Conservation (phyloP, 2,888 invertebrate species). For the Platycheirus rosarum region DNA sequence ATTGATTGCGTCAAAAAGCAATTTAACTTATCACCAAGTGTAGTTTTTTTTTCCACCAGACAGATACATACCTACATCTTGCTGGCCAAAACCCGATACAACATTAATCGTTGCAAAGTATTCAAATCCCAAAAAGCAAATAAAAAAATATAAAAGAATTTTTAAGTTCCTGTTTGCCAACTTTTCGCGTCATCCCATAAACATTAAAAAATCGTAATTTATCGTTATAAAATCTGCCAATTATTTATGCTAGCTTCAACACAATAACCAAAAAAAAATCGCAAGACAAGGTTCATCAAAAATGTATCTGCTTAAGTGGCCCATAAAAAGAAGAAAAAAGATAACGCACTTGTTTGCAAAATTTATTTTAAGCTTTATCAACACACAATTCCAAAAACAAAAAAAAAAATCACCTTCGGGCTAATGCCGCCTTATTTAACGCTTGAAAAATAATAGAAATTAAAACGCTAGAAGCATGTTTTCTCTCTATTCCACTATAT, state of each 20-base stretch:
- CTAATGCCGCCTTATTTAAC: slow-evolving; percentile 17
- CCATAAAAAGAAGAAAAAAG: not conserved
- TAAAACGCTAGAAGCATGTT: not conserved
- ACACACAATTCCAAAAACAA: not conserved
- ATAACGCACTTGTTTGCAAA: slow-evolving; percentile 30
- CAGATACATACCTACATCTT: too few species aligned
- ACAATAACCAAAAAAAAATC: not conserved
- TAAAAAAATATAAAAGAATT: too few species aligned
- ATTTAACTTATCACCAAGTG: too few species aligned
- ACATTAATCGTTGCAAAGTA: too few species aligned
- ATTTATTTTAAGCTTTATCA: not conserved
- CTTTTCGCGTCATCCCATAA: not conserved
- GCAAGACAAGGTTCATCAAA: not conserved
- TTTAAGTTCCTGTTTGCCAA: not conserved
- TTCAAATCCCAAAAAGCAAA: too few species aligned
- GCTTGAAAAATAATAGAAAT: slow-evolving; percentile 9
- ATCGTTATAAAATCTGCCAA: not conserved
- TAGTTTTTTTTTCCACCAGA: too few species aligned
- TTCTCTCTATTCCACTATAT: not conserved
- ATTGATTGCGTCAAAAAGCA: too few species aligned
- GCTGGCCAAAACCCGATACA: too few species aligned
- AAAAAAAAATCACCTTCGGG: not conserved
- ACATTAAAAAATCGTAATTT: not conserved
- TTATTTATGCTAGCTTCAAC: slow-evolving; percentile 5
- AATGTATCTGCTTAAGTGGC: not conserved